Conservation (phyloP, 2,888 invertebrate species). For the Antheraea assamensis region DNA sequence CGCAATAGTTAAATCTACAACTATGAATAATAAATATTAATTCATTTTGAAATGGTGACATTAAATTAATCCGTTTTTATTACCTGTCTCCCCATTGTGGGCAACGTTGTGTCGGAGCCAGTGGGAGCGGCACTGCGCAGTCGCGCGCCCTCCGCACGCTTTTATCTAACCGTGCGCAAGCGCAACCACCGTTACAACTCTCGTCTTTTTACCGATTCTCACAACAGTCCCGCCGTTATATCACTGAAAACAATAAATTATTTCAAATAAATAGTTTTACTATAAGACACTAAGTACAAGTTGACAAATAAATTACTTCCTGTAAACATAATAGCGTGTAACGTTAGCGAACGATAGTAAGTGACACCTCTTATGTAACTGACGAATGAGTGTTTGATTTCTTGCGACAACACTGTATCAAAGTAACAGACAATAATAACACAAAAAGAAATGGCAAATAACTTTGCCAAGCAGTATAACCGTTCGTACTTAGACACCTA, state of each 20-base stretch:
- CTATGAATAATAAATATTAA: neutral
- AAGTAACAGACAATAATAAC: slow-evolving; percentile 12
- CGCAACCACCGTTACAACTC: slow-evolving; percentile 37
- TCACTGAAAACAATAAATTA: slow-evolving; percentile 43
- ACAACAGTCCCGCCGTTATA: slow-evolving; percentile 50
- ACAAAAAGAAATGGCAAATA: slow-evolving; percentile 33
- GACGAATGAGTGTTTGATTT: slow-evolving; percentile 35
- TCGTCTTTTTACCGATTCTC: slow-evolving; percentile 42
- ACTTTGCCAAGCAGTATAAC: slow-evolving; percentile 31
- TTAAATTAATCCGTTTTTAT: slow-evolving; percentile 28
- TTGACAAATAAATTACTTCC: slow-evolving; percentile 48
- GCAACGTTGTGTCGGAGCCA: slow-evolving; percentile 56
- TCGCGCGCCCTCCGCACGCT: slow-evolving; percentile 57
- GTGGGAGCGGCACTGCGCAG: slow-evolving; percentile 65
- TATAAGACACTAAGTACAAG: slow-evolving; percentile 37
- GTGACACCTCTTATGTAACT: slow-evolving; percentile 40
- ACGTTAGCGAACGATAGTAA: slow-evolving; percentile 21
- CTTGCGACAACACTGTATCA: slow-evolving; percentile 7
- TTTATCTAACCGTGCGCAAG: slow-evolving; percentile 56
- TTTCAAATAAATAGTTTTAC: slow-evolving; percentile 14
- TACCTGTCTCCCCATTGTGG: slow-evolving; percentile 74
- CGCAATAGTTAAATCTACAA: neutral
- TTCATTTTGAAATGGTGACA: neutral
- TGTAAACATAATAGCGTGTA: slow-evolving; percentile 16
- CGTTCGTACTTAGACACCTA: slow-evolving; percentile 8